Percentiles rank a stretch among this genome's conserved stretches.
phyloP scores from a whole-genome alignment of 1,140 invertebrate species.

The Linepithema humile region DNA sequence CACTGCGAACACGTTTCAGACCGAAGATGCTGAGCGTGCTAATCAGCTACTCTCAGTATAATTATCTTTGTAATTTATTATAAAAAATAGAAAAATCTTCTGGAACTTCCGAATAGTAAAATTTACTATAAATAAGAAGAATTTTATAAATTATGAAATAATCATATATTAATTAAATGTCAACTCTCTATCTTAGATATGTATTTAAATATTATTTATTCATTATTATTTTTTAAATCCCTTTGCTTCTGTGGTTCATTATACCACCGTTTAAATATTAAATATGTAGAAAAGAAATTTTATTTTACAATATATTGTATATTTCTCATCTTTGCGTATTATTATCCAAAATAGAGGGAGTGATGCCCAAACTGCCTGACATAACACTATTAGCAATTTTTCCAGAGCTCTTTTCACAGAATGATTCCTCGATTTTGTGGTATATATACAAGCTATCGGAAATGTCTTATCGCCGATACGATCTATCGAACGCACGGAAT shows the following conservation, averaged over 20 bases:
- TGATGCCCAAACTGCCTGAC: too few species aligned
- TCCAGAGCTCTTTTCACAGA: neutral
- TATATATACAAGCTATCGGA: slow-evolving; percentile 8
- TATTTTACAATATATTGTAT: too few species aligned
- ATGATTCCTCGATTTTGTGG: neutral
- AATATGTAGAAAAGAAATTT: neutral
- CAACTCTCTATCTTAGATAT: too few species aligned
- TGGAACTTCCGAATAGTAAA: neutral
- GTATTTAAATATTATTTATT: too few species aligned
- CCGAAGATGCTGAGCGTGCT: neutral
- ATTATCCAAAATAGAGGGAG: neutral
- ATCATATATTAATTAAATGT: neutral
- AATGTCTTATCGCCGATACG: slow-evolving; percentile 26
- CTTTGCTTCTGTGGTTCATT: too few species aligned
- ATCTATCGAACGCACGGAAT: slow-evolving; percentile 15
- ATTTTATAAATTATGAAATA: slow-evolving; percentile 6
- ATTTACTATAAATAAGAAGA: neutral
- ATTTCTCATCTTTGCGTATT: too few species aligned
- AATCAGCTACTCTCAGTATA: neutral
- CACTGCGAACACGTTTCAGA: neutral
- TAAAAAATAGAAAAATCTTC: neutral
- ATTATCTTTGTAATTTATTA: neutral
- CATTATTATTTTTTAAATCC: too few species aligned
- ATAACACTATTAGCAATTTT: neutral
- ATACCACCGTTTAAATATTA: neutral